A percentile compares a stretch with the other conserved stretches of the same genome.
These are phyloP conservation scores for Thunnus maccoyii DNA, from an alignment of 2,113 vertebrate genomes.

Conservation along the genomic window DNA sequence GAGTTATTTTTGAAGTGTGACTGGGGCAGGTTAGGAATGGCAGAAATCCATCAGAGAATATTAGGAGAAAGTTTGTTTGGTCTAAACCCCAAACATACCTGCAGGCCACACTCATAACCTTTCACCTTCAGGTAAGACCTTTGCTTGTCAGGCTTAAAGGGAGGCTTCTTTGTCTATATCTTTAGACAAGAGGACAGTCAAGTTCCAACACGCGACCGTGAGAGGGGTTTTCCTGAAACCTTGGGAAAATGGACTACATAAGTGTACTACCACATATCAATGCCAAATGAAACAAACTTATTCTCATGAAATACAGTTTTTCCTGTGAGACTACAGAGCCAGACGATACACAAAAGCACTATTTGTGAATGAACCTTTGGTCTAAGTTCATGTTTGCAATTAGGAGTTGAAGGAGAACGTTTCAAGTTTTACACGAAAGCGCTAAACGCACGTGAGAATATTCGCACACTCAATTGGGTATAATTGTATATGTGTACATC, in stretches of 20 bases:
- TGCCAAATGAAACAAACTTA: slow-evolving; percentile 66
- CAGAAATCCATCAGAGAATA: slow-evolving; percentile 14
- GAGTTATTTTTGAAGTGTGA: slow-evolving; percentile 19
- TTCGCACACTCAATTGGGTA: slow-evolving; percentile 25
- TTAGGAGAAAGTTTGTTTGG: slow-evolving; percentile 26
- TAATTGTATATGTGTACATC: slow-evolving; percentile 54
- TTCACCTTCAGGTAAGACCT: slow-evolving; percentile 63
- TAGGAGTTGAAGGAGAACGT: slow-evolving; percentile 32
- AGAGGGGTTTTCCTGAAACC: slow-evolving; percentile 55
- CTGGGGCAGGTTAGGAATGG: neutral
- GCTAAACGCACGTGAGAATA: slow-evolving; percentile 28
- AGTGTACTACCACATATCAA: slow-evolving; percentile 37
- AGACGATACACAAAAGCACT: slow-evolving; percentile 38
- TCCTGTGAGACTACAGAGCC: slow-evolving; percentile 27
- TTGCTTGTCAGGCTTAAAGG: slow-evolving; percentile 45
- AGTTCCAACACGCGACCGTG: slow-evolving; percentile 62
- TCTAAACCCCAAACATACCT: slow-evolving; percentile 30
- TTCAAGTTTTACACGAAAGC: slow-evolving; percentile 37
- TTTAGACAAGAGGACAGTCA: slow-evolving; percentile 40
- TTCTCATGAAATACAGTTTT: slow-evolving; percentile 58
- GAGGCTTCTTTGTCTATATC: slow-evolving; percentile 24
- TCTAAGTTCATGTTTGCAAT: slow-evolving; percentile 60
- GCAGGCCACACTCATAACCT: slow-evolving; percentile 66
- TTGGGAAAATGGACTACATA: slow-evolving; percentile 41
- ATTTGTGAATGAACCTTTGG: slow-evolving; percentile 60